Conservation (phyloP, 2,797 vertebrate genomes). For the Gallirallus australis region DNA sequence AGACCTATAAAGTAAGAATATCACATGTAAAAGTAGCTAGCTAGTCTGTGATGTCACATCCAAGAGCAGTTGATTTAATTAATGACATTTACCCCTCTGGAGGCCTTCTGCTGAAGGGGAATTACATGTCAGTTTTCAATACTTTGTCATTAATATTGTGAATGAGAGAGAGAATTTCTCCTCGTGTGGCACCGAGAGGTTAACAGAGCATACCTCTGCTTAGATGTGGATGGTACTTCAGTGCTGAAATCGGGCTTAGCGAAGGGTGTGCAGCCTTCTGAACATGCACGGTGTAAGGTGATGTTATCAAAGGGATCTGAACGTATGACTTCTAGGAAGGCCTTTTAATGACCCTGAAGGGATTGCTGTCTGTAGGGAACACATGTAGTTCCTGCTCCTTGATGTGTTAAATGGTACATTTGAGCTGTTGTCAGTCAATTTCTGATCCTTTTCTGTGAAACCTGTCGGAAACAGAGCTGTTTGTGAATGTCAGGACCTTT, state of each 20-base stretch:
- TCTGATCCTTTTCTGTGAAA: not conserved
- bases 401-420: constrained; percentile 22
- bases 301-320: not conserved
- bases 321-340: not conserved
- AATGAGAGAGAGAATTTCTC: not conserved
- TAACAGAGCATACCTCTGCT: not conserved
- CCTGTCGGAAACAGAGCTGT: constrained; percentile 14
- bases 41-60: not conserved
- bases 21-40: not conserved
- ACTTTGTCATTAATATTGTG: not conserved
- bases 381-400: not conserved
- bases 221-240: not conserved
- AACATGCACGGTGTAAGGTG: not conserved
- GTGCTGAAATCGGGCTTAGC: not conserved
- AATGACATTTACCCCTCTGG: not conserved
- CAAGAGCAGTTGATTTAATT: not conserved
- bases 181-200: not conserved
- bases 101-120: not conserved
- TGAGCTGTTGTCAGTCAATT: constrained; percentile 14
- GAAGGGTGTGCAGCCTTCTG: not conserved
- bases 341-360: constrained; percentile 42
- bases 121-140: not conserved
- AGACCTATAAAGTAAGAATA: not conserved
- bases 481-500: constrained; percentile 26
- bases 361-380: not conserved